These are phyloP conservation scores for Acipenser ruthenus DNA, from an alignment of 2,797 vertebrate genomes.

Conservation along the genomic window DNA sequence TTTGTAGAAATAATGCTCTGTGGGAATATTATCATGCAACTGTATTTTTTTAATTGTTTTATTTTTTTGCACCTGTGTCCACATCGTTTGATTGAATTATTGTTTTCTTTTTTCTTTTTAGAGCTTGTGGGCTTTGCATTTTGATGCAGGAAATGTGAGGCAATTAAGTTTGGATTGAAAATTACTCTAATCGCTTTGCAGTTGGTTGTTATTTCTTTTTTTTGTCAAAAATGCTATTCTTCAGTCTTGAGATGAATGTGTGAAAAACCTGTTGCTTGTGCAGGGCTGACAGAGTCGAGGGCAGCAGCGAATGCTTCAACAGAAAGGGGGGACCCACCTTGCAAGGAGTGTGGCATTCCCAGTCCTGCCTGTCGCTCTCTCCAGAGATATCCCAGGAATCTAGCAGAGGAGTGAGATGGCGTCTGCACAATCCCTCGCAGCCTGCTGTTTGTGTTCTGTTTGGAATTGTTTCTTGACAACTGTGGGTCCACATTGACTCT, in stretches of 20 bases:
- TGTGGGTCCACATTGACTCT: conserved; percentile 25
- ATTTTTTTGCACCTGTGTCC: not conserved
- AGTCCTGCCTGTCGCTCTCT: conserved; percentile 31
- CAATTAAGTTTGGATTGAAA: too few relatives aligned
- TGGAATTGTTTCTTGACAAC: conserved; percentile 63
- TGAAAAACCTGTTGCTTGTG: not conserved
- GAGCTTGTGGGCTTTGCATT: not conserved
- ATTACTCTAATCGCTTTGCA: too few relatives aligned
- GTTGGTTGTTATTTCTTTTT: too few relatives aligned
- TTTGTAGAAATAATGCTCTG: not conserved
- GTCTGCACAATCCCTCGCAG: conserved; percentile 53
- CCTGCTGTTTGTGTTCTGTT: conserved; percentile 62
- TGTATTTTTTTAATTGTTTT: not conserved
- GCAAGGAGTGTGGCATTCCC: conserved; percentile 22
- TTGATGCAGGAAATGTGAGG: not conserved
- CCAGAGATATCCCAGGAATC: conserved; percentile 66
- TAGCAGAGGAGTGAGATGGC: conserved; percentile 49
- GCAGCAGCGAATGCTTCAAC: not conserved
- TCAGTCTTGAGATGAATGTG: not conserved
- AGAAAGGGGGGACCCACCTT: conserved; percentile 18
- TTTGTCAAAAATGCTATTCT: not conserved
- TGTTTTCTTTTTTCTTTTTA: not conserved
- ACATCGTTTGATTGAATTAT: not conserved
- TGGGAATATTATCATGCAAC: too few relatives aligned
- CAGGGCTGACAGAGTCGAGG: not conserved